phyloP scores from a whole-genome alignment of 2,797 vertebrate genomes.

The Molossus molossus region DNA sequence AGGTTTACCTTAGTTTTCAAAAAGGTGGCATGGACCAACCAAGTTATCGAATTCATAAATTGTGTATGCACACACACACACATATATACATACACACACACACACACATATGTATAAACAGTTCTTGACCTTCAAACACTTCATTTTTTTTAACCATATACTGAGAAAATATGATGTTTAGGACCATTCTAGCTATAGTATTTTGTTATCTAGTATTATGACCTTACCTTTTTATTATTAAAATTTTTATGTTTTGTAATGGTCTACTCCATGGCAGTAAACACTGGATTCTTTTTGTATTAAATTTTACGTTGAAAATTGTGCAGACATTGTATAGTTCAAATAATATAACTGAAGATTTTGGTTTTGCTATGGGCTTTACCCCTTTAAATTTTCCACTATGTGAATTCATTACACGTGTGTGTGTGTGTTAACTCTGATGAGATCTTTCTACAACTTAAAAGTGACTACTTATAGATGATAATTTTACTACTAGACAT shows the following conservation, averaged over 20 bases:
- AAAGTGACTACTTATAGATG: neutral
- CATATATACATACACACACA: too few species aligned
- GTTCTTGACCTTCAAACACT: neutral
- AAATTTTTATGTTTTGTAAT: neutral
- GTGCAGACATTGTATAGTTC: neutral
- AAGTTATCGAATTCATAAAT: neutral
- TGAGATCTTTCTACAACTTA: neutral
- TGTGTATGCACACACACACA: neutral
- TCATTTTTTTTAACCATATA: neutral
- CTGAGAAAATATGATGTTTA: neutral
- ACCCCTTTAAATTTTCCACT: neutral
- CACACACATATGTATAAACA: neutral
- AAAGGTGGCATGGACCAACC: neutral
- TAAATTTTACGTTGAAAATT: neutral
- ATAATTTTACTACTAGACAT: neutral
- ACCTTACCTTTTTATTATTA: neutral
- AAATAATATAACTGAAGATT: neutral
- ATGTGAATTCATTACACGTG: neutral
- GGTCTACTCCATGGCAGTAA: neutral
- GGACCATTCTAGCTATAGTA: neutral
- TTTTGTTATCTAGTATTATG: neutral
- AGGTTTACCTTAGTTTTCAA: neutral
- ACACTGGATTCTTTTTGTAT: neutral
- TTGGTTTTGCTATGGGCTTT: neutral
- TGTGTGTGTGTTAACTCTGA: neutral